phyloP scores from a whole-genome alignment of 1,140 invertebrate genomes.

The Drosophila lowei region DNA sequence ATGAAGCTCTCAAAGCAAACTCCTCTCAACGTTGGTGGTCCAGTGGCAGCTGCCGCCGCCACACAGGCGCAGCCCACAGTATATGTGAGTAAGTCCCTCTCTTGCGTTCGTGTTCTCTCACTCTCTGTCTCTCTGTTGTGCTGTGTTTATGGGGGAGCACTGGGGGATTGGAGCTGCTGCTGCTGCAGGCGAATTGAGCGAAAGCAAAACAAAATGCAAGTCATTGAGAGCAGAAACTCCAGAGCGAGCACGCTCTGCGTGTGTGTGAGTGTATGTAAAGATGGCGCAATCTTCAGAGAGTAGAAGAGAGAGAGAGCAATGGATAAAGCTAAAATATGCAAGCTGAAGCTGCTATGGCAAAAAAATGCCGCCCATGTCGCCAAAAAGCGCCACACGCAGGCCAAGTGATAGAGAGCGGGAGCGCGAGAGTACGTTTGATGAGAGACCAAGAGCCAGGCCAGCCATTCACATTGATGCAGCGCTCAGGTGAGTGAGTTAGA shows the following conservation, averaged over 20 bases:
- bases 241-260: slow-evolving; percentile 41
- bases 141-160: slow-evolving; percentile 42
- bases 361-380: slow-evolving; percentile 76
- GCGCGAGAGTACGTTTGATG: slow-evolving; percentile 5
- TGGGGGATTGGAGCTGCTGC: slow-evolving; percentile 41
- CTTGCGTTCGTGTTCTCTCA: slow-evolving; percentile 1
- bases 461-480: slow-evolving; percentile 66
- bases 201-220: slow-evolving; percentile 72
- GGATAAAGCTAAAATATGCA: slow-evolving; percentile 72
- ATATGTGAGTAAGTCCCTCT: slow-evolving; percentile 19
- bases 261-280: slow-evolving; percentile 45
- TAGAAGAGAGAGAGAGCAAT: slow-evolving; percentile 52
- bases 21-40: slow-evolving; percentile 69
- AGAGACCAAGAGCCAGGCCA: slow-evolving; percentile 30
- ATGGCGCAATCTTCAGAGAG: slow-evolving; percentile 72
- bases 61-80: slow-evolving; percentile 60
- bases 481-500: slow-evolving; percentile 59
- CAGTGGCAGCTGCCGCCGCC: slow-evolving; percentile 71
- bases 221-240: slow-evolving; percentile 76
- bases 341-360: slow-evolving; percentile 56
- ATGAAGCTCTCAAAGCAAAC: slow-evolving; percentile 71
- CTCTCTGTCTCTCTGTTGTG: slow-evolving; percentile 6
- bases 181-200: slow-evolving; percentile 71
- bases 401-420: slow-evolving; percentile 32
- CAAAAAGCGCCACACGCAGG: slow-evolving; percentile 74